These are phyloP conservation scores for Trinectes maculatus DNA, from an alignment of 2,113 vertebrate species.

Conservation along the genomic window DNA sequence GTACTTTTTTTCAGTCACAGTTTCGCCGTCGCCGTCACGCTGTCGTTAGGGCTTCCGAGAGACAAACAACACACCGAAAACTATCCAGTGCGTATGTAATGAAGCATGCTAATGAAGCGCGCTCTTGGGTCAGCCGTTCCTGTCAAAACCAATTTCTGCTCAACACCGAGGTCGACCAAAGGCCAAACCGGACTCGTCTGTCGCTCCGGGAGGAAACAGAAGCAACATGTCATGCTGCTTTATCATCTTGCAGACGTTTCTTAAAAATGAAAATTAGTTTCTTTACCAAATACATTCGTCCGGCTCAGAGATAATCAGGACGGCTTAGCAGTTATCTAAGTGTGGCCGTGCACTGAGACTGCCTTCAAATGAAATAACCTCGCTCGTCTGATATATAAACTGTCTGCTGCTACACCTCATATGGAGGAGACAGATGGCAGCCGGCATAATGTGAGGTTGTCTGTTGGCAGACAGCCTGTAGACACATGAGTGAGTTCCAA, in stretches of 20 bases:
- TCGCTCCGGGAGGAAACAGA: constrained; percentile 56
- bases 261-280: constrained; percentile 27
- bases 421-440: constrained; percentile 56
- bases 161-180: constrained; percentile 49
- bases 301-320: constrained; percentile 5
- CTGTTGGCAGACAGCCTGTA: constrained; percentile 38
- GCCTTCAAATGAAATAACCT: constrained; percentile 7
- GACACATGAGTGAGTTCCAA: constrained; percentile 30
- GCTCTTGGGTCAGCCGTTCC: constrained; percentile 43
- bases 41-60: constrained; percentile 17
- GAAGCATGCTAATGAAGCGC: constrained; percentile 62
- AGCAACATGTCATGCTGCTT: constrained; percentile 42
- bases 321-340: constrained; percentile 27
- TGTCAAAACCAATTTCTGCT: constrained; percentile 66
- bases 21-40: constrained; percentile 2
- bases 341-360: neutral
- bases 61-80: constrained; percentile 40
- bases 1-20: constrained; percentile 39
- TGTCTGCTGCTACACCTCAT: constrained; percentile 46
- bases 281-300: constrained; percentile 19
- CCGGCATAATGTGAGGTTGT: constrained; percentile 45
- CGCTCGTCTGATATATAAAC: constrained; percentile 31
- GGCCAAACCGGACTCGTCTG: constrained; percentile 42
- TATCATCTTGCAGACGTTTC: constrained; percentile 11
- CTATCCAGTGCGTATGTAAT: constrained; percentile 53